A percentile compares a stretch with the other conserved stretches of the same genome.
Conservation (phyloP, 2,888 invertebrate species). For the Podabrus alpinus region DNA sequence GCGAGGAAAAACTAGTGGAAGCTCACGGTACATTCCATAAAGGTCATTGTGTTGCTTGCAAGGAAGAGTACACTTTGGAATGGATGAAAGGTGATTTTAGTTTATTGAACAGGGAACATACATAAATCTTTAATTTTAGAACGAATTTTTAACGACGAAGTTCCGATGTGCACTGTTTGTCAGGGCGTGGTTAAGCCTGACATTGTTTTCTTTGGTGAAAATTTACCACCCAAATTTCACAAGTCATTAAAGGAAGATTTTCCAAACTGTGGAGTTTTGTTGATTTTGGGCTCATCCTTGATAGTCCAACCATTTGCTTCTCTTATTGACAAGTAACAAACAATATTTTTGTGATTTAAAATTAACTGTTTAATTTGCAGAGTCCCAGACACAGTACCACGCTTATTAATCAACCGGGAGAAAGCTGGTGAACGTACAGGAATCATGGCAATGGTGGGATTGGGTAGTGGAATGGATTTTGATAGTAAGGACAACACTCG, state of each 20-base stretch:
- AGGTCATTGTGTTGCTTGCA: conserved; percentile 82
- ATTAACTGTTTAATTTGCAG: conserved; percentile 48
- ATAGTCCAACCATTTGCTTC: conserved; percentile 95
- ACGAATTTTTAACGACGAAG: conserved; percentile 70
- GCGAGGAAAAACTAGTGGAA: conserved; percentile 84
- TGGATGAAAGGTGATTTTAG: conserved; percentile 79
- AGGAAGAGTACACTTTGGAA: conserved; percentile 70
- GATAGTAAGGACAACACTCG: conserved; percentile 66
- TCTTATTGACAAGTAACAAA: conserved; percentile 72
- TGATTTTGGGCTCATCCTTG: conserved; percentile 94
- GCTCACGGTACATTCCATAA: conserved; percentile 94
- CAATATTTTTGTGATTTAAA: neutral
- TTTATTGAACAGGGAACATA: neutral
- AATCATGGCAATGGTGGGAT: conserved; percentile 50
- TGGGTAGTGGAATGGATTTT: conserved; percentile 69
- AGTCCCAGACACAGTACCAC: conserved; percentile 72
- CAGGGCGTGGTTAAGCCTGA: conserved; percentile 89
- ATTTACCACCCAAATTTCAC: conserved; percentile 80
- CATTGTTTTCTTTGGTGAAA: conserved; percentile 95
- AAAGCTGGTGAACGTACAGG: conserved; percentile 62
- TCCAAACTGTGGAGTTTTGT: conserved; percentile 83
- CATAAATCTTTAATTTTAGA: conserved; percentile 58
- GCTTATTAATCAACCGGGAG: conserved; percentile 87
- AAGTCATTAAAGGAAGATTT: conserved; percentile 74
- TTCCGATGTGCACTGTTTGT: conserved; percentile 78